Evolutionary conservation across 2,888 invertebrate species (phyloP).

Genomic region (Pammene fasciana): DNA sequence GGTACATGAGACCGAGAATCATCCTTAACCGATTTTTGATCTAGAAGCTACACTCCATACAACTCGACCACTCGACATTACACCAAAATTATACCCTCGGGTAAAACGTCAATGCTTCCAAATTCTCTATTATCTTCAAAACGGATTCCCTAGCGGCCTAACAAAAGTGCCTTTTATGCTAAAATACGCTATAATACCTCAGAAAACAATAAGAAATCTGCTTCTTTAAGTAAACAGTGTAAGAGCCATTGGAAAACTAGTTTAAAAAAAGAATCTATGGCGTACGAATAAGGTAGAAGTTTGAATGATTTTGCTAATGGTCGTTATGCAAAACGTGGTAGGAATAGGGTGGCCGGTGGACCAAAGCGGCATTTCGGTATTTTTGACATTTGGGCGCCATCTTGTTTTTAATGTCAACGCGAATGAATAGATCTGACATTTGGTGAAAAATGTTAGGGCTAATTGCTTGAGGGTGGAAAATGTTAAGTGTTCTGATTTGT

Average conservation of each 20-base stretch:
- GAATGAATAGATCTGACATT: constrained; percentile 34
- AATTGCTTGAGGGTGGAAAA: constrained; percentile 27
- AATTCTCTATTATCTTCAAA: constrained; percentile 27
- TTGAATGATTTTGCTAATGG: background rate
- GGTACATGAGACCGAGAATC: no score
- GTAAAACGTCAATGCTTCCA: constrained; percentile 11
- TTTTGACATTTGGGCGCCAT: constrained; percentile 39
- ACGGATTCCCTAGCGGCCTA: constrained; percentile 38
- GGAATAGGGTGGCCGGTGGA: constrained; percentile 34
- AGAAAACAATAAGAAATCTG: constrained; percentile 33
- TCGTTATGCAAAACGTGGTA: background rate
- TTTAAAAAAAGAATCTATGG: no score
- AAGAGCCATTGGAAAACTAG: no score
- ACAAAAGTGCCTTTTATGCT: constrained; percentile 44
- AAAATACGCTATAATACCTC: constrained; percentile 41
- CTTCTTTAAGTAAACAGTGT: no score
- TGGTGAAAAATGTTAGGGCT: constrained; percentile 28
- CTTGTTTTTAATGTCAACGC: constrained; percentile 29
- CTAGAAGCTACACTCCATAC: no score
- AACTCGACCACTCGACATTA: no score
- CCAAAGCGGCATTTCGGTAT: constrained; percentile 32
- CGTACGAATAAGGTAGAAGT: no score
- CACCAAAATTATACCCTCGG: background rate
- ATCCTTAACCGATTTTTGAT: no score
- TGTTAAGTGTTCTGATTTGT: constrained; percentile 25